These are phyloP conservation scores for Setipinna tenuifilis DNA, from an alignment of 2,797 vertebrate genomes.

Conservation along the genomic window DNA sequence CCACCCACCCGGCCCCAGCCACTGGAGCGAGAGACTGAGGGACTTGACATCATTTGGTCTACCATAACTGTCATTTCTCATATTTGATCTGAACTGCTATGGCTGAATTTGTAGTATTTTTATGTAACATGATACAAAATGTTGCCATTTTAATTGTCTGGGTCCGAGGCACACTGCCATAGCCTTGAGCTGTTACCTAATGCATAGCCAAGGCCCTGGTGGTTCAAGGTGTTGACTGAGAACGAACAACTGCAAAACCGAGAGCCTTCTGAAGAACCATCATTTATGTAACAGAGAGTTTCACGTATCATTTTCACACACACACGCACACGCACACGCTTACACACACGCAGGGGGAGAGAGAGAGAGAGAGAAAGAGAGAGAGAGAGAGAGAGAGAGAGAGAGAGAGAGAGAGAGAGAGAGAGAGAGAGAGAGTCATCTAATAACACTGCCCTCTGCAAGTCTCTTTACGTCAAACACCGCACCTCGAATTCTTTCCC, in stretches of 20 bases:
- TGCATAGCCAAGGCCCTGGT: not conserved
- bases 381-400: not conserved
- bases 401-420: not conserved
- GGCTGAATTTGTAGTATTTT: not conserved
- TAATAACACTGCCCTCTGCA: not conserved
- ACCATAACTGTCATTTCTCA: not conserved
- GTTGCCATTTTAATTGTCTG: not conserved
- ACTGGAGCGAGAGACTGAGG: not conserved
- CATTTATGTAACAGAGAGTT: constrained; percentile 16
- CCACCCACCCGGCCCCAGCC: constrained; percentile 1
- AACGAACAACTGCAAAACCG: constrained; percentile 5
- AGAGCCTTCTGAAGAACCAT: constrained; percentile 4
- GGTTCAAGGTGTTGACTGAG: constrained; percentile 7
- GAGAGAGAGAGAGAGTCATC: not conserved
- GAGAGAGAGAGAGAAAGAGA: not conserved
- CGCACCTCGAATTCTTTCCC: constrained; percentile 4
- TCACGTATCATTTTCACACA: not conserved
- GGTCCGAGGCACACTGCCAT: not conserved
- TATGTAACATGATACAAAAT: constrained; percentile 6
- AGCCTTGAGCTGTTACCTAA: not conserved
- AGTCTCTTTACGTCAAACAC: not conserved
- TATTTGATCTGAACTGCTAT: not conserved
- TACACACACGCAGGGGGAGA: not conserved
- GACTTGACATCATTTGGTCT: not conserved
- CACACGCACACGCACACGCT: not conserved